These are phyloP conservation scores for Hylomyscus alleni DNA, from an alignment of 2,797 vertebrate species.

Conservation along the genomic window DNA sequence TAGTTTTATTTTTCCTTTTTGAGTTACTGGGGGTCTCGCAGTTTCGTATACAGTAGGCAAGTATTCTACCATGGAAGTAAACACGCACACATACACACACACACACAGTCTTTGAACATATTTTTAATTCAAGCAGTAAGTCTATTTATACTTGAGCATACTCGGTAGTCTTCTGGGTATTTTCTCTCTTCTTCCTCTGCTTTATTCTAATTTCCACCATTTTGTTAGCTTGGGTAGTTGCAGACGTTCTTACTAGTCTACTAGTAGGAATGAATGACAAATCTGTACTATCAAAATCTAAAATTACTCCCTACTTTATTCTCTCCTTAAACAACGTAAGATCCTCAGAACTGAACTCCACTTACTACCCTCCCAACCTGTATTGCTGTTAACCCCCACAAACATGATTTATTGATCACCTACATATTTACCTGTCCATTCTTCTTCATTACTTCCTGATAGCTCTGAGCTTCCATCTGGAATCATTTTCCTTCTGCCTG, in stretches of 20 bases:
- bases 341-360: slow-evolving; percentile 35
- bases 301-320: slow-evolving; percentile 37
- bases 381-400: neutral
- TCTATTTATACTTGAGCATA: slow-evolving; percentile 38
- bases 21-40: neutral
- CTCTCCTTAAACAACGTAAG: slow-evolving; percentile 47
- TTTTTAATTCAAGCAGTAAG: slow-evolving; percentile 40
- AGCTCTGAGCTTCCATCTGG: slow-evolving; percentile 70
- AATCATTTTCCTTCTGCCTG: slow-evolving; percentile 69
- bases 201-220: slow-evolving; percentile 18
- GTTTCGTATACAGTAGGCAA: neutral
- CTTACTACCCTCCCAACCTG: slow-evolving; percentile 49
- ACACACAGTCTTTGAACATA: neutral
- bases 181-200: slow-evolving; percentile 16
- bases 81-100: neutral
- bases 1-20: slow-evolving; percentile 20
- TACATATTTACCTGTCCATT: slow-evolving; percentile 63
- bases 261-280: slow-evolving; percentile 37
- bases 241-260: neutral
- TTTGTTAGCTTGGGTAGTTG: slow-evolving; percentile 11
- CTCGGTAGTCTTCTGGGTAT: neutral
- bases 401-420: neutral
- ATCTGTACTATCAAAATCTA: neutral
- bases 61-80: neutral
- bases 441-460: slow-evolving; percentile 56